Evolutionary conservation across 2,888 invertebrate genomes (phyloP), one percentile per base, ranked within the genome.

Genomic region (Venusia cambrica): DNA sequence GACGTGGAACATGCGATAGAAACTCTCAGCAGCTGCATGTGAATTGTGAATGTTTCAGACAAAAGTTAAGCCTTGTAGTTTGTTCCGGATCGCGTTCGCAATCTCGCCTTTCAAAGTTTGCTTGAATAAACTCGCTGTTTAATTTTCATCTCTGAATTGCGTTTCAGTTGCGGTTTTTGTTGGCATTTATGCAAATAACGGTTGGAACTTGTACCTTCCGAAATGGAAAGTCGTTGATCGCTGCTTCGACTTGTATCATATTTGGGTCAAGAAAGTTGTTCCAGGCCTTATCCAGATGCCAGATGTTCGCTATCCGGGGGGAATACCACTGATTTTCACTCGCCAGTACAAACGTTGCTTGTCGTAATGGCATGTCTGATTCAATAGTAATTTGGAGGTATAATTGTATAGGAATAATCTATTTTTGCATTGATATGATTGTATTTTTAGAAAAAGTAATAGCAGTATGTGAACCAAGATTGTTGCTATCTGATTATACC

Each of bases 21-120:
- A 71, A 67, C 64, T 62, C 52, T 22, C 47, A 59, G 42, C 59
- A 62, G 60, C 64, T 67, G 60, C 62, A 65, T 59, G 53, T 57
- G 54, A 66, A 64, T 61, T 59, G 53, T 57, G 54, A 66, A 64
- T 61, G 58, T 61, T 59, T 57, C 57, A 67, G 60, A 66, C 69
- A 70, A 67, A 72, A 70, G 67, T 74, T 65, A 63, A 61, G 57
- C 55, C 60, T 51, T 45, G 57, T 67, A 48, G 37, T 69, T 70
- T 66, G 69, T 69, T 56, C 53, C 52, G 54, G 56, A 67, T 65
- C 63, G 63, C 66, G 57, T 61, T 64, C 57, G 52, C 58, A 61
- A 63, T 62, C 60, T 60, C 57, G 51, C 48, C 53, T 60, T 52
- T 44, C 45, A 50, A 54, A 51, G 49, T 53, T 51, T 47, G 42